These are phyloP conservation scores for Danio rerio DNA, from an alignment of 2,113 vertebrate genomes.

Conservation along the genomic window DNA sequence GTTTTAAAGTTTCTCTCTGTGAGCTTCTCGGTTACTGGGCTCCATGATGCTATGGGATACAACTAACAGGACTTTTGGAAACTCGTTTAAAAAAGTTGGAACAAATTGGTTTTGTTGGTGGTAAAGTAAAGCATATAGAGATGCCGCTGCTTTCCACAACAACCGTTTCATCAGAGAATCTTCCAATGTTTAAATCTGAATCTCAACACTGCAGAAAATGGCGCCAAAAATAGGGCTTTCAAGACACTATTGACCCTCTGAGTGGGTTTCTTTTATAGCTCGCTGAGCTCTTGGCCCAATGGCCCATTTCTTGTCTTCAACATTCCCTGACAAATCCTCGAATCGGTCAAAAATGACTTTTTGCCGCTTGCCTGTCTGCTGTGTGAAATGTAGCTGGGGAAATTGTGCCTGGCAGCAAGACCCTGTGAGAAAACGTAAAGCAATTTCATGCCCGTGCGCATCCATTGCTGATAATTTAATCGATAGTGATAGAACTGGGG, in stretches of 20 bases:
- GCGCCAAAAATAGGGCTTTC: not conserved
- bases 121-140: not conserved
- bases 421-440: constrained; percentile 63
- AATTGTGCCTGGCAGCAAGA: constrained; percentile 65
- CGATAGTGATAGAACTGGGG: constrained; percentile 37
- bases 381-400: constrained; percentile 65
- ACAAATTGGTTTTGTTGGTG: constrained; percentile 43
- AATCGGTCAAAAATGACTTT: constrained; percentile 58
- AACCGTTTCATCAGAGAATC: not conserved
- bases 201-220: not conserved
- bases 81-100: constrained; percentile 17
- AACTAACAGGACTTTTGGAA: not conserved
- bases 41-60: not conserved
- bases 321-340: constrained; percentile 58
- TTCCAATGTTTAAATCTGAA: not conserved
- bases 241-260: constrained; percentile 22
- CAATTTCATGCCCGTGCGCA: constrained; percentile 74
- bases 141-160: not conserved
- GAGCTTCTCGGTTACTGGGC: not conserved
- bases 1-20: constrained; percentile 36
- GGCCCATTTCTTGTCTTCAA: constrained; percentile 12
- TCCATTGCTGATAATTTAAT: constrained; percentile 56
- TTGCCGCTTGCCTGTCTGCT: constrained; percentile 49
- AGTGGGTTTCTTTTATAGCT: constrained; percentile 30
- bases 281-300: not conserved